Evolutionary conservation across 2,113 vertebrate species (phyloP).

Genomic region (Plectropomus leopardus): DNA sequence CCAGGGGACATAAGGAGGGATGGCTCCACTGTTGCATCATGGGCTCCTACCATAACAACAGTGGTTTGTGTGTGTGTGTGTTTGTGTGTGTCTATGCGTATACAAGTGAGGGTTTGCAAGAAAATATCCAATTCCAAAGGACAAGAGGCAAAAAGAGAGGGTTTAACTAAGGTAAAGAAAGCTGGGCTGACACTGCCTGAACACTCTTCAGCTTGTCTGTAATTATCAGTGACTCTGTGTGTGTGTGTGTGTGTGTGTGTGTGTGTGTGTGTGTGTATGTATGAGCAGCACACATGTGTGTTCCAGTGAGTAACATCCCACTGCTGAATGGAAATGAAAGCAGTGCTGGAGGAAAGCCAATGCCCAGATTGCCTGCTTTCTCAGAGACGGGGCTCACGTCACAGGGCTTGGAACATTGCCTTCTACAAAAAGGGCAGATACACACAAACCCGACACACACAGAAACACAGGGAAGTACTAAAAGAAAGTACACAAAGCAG

Average conservation of each 20-base stretch:
- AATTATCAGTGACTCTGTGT: conserved; percentile 18
- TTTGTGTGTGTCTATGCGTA: not conserved
- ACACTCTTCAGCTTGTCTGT: conserved; percentile 8
- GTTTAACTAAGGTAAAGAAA: conserved; percentile 19
- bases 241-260: not conserved
- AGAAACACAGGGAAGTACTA: not conserved
- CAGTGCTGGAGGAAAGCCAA: conserved; percentile 64
- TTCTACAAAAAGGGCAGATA: conserved; percentile 42
- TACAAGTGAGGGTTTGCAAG: conserved; percentile 12
- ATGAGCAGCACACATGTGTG: conserved; percentile 18
- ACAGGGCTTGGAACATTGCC: conserved; percentile 64
- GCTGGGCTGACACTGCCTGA: conserved; percentile 11
- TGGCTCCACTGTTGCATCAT: conserved; percentile 69
- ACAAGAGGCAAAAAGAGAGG: conserved; percentile 17
- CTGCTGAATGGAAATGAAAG: conserved; percentile 68
- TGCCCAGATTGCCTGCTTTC: conserved; percentile 70
- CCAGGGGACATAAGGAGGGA: conserved; percentile 42
- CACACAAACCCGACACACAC: conserved; percentile 27
- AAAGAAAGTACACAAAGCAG: conserved; percentile 41
- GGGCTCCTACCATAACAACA: conserved; percentile 23
- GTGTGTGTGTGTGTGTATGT: conserved; percentile 16
- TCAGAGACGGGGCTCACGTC: conserved; percentile 59
- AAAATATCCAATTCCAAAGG: conserved; percentile 39
- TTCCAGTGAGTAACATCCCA: conserved; percentile 49
- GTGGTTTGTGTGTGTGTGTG: conserved; percentile 5